These are phyloP conservation scores for Apaloderma vittatum DNA, from an alignment of 2,113 vertebrate species.

Conservation along the genomic window DNA sequence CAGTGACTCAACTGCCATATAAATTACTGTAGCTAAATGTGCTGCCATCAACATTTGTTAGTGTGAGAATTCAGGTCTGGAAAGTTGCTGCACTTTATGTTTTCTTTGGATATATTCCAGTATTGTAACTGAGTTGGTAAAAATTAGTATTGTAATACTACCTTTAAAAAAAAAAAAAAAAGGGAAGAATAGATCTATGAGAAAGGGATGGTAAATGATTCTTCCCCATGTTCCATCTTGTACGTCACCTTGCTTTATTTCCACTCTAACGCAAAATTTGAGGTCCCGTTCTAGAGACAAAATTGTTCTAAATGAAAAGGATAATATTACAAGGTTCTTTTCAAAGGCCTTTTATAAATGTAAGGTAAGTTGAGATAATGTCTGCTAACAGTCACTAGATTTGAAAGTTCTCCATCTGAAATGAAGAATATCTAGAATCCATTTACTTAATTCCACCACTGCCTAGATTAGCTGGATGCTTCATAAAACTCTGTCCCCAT, in stretches of 20 bases:
- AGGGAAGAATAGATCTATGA: background rate
- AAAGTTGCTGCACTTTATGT: background rate
- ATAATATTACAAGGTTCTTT: background rate
- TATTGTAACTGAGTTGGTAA: constrained; percentile 28
- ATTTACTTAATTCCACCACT: background rate
- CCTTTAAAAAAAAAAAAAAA: background rate
- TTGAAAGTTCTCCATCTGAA: background rate
- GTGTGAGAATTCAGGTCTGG: background rate
- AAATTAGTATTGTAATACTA: background rate
- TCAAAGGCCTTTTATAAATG: background rate
- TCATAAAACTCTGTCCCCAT: background rate
- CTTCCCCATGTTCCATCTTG: background rate
- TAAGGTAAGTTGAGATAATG: background rate
- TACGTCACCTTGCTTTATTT: background rate
- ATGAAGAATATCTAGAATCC: background rate
- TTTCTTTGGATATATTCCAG: constrained; percentile 24
- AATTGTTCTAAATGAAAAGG: background rate
- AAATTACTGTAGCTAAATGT: constrained; percentile 39
- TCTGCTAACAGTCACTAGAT: background rate
- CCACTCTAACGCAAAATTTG: background rate
- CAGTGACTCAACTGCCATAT: constrained; percentile 24
- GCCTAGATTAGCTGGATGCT: rapidly evolving
- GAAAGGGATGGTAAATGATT: background rate
- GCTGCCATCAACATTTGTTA: constrained; percentile 25
- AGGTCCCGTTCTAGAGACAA: background rate